A percentile compares a stretch with the other conserved stretches of the same genome.
Evolutionary conservation across 1,140 invertebrate species (phyloP).

Genomic region (Aphidius ervi): DNA sequence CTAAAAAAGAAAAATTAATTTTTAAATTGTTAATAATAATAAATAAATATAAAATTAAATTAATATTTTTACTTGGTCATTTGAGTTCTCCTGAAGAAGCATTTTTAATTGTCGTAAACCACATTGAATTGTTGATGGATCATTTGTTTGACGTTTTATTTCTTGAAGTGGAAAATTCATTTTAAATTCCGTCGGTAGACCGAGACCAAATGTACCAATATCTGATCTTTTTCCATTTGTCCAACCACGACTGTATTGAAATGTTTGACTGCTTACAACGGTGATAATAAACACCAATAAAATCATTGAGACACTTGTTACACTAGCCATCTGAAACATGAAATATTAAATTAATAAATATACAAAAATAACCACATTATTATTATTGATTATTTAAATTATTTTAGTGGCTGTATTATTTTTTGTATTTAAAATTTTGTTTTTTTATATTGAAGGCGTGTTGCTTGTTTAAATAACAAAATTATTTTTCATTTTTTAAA

Average conservation of each 20-base stretch:
- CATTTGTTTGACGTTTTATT: slow-evolving; percentile 11
- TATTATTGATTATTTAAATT: too few species aligned
- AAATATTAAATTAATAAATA: slow-evolving; percentile 7
- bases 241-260: slow-evolving; percentile 73
- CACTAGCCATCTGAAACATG: slow-evolving; percentile 25
- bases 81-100: slow-evolving; percentile 51
- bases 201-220: slow-evolving; percentile 25
- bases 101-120: slow-evolving; percentile 53
- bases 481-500: slow-evolving; percentile 1
- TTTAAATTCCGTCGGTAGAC: slow-evolving; percentile 32
- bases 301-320: slow-evolving; percentile 18
- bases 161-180: slow-evolving; percentile 21
- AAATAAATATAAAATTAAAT: slow-evolving; percentile 6
- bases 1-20: slow-evolving; percentile 6
- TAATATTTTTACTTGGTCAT: slow-evolving; percentile 44
- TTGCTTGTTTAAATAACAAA: neutral
- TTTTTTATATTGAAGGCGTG: neutral
- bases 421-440: neutral
- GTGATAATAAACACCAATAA: slow-evolving; percentile 25
- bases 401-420: neutral
- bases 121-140: slow-evolving; percentile 30
- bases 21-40: neutral
- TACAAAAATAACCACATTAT: too few species aligned
- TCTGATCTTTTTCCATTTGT: slow-evolving; percentile 65
- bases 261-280: slow-evolving; percentile 58